Conservation (phyloP, 2,888 invertebrate species). For the Rhagophthalmus giganteus region DNA sequence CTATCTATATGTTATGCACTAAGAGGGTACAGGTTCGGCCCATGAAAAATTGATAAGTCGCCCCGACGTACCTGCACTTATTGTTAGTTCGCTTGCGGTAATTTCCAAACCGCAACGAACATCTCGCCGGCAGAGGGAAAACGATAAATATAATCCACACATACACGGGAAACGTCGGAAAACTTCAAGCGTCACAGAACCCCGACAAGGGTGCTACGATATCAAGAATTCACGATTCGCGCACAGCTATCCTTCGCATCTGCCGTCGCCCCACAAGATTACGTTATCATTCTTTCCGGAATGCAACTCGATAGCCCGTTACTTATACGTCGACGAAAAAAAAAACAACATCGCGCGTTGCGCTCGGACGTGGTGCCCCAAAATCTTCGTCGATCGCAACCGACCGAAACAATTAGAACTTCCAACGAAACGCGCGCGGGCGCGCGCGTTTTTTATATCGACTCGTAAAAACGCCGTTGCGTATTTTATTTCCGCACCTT, state of each 20-base stretch:
- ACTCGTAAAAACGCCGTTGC: no score
- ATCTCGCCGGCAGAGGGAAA: slow-evolving; percentile 3
- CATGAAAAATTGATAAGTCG: slow-evolving; percentile 5
- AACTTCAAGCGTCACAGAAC: slow-evolving; percentile 2
- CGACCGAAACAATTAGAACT: no score
- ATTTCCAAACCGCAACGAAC: slow-evolving; percentile 3
- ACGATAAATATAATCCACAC: slow-evolving; percentile 16
- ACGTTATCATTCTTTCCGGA: slow-evolving; percentile 19
- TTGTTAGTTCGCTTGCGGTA: slow-evolving; percentile 3
- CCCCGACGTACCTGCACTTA: neutral
- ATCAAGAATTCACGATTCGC: slow-evolving; percentile 19
- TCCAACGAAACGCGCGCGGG: no score
- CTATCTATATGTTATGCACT: neutral
- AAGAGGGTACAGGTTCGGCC: neutral
- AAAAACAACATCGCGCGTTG: neutral
- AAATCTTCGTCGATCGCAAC: no score
- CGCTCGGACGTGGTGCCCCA: no score
- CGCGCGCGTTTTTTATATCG: no score
- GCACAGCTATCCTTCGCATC: slow-evolving; percentile 20
- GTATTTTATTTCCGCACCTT: no score
- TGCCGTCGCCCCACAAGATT: slow-evolving; percentile 23
- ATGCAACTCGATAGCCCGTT: slow-evolving; percentile 10
- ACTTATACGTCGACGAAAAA: slow-evolving; percentile 1
- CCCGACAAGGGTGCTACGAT: slow-evolving; percentile 18
- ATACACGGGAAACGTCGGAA: slow-evolving; percentile 6